Evolutionary conservation across 2,888 invertebrate genomes (phyloP).

Genomic region (Pseudococcus jackbeardsleyi): DNA sequence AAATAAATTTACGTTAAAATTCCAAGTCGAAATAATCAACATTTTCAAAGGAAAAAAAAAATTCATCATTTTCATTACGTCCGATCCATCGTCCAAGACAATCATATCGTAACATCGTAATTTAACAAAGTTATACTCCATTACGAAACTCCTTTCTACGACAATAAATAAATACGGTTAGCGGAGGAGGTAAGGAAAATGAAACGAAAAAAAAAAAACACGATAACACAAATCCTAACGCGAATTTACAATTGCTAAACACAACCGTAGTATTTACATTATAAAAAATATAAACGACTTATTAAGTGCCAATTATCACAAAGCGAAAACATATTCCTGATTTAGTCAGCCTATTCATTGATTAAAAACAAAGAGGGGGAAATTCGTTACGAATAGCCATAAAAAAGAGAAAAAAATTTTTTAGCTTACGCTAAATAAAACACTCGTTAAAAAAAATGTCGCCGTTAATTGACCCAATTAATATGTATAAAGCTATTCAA

Average conservation of each 20-base stretch:
- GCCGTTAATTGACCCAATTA: constrained; percentile 34
- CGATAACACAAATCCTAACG: neutral
- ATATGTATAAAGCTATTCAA: constrained; percentile 18
- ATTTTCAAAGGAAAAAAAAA: neutral
- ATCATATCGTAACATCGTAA: constrained; percentile 9
- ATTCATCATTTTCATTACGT: neutral
- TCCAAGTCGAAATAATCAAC: neutral
- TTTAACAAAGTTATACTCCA: constrained; percentile 50
- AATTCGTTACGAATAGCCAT: constrained; percentile 45
- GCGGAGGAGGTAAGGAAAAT: constrained; percentile 32
- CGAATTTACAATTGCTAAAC: constrained; percentile 48
- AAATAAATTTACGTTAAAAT: neutral
- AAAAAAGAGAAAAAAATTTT: constrained; percentile 5
- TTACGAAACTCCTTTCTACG: constrained; percentile 48
- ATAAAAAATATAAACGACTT: constrained; percentile 51
- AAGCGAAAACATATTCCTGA: constrained; percentile 50
- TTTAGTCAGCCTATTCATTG: constrained; percentile 55
- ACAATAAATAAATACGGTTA: neutral
- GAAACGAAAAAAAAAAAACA: constrained; percentile 1
- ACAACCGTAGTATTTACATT: constrained; percentile 50
- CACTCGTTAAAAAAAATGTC: neutral
- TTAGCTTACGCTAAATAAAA: neutral
- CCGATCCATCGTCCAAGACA: neutral
- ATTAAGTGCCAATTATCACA: constrained; percentile 54
- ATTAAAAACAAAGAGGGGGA: neutral